A percentile compares a stretch with the other conserved stretches of the same genome.
Conservation (phyloP, 2,113 vertebrate genomes). For the Syrmaticus mikado region DNA sequence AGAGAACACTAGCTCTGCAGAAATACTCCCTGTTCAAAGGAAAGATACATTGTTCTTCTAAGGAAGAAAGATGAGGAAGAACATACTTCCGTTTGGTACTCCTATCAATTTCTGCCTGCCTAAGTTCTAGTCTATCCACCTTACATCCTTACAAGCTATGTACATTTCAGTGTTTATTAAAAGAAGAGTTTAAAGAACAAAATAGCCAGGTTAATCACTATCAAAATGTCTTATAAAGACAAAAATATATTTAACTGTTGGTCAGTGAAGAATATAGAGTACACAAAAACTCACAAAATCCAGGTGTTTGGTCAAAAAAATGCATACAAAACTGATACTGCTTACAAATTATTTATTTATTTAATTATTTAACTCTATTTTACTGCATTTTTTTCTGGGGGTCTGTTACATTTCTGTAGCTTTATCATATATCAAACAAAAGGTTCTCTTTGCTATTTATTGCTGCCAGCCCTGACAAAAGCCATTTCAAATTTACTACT, state of each 20-base stretch:
- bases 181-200: not conserved
- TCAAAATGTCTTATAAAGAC: not conserved
- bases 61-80: not conserved
- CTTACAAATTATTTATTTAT: not conserved
- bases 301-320: not conserved
- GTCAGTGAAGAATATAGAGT: not conserved
- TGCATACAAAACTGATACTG: not conserved
- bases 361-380: constrained; percentile 10
- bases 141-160: not conserved
- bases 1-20: not conserved
- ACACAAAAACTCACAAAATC: not conserved
- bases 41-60: not conserved
- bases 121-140: not conserved
- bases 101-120: not conserved
- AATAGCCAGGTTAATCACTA: not conserved
- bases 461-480: not conserved
- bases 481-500: not conserved
- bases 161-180: not conserved
- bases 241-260: not conserved
- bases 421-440: not conserved
- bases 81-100: not conserved
- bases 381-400: not conserved
- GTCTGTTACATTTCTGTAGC: not conserved
- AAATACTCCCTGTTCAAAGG: not conserved
- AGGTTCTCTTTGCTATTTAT: not conserved